phyloP scores from a whole-genome alignment of 1,140 invertebrate species.

The Thaumetopoea pityocampa region DNA sequence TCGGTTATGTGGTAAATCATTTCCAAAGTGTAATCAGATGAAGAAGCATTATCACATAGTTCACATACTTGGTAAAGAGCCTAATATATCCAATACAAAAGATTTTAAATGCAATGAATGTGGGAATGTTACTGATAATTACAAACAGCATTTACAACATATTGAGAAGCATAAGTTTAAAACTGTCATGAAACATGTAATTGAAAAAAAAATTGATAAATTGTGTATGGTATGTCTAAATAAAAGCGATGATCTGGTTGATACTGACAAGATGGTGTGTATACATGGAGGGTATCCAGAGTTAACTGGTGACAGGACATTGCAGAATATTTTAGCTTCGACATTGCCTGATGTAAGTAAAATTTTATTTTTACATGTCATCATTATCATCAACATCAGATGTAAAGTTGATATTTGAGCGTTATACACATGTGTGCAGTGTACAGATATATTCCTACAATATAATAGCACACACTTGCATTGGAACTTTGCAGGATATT shows the following conservation, averaged over 20 bases:
- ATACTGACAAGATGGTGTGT: slow-evolving; percentile 41
- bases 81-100: slow-evolving; percentile 1
- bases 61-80: slow-evolving; percentile 4
- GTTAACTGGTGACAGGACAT: slow-evolving; percentile 38
- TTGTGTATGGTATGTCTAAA: slow-evolving; percentile 53
- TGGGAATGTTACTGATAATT: slow-evolving; percentile 28
- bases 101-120: slow-evolving; percentile 44
- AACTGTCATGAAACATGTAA: slow-evolving; percentile 38
- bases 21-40: slow-evolving; percentile 41
- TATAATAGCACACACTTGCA: too few species aligned
- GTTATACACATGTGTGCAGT: too few species aligned
- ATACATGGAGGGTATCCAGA: slow-evolving; percentile 51
- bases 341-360: slow-evolving; percentile 58
- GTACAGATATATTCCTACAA: too few species aligned
- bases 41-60: slow-evolving; percentile 37
- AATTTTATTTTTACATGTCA: slow-evolving; percentile 3
- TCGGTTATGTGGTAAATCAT: slow-evolving; percentile 54
- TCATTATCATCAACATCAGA: background rate
- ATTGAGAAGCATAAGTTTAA: slow-evolving; percentile 67
- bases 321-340: slow-evolving; percentile 42
- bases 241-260: slow-evolving; percentile 29
- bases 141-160: slow-evolving; percentile 48
- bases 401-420: background rate
- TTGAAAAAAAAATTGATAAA: slow-evolving; percentile 42
- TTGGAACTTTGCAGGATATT: too few species aligned